Conservation (phyloP, 2,888 invertebrate genomes). For the Sinotaia quadrata region DNA sequence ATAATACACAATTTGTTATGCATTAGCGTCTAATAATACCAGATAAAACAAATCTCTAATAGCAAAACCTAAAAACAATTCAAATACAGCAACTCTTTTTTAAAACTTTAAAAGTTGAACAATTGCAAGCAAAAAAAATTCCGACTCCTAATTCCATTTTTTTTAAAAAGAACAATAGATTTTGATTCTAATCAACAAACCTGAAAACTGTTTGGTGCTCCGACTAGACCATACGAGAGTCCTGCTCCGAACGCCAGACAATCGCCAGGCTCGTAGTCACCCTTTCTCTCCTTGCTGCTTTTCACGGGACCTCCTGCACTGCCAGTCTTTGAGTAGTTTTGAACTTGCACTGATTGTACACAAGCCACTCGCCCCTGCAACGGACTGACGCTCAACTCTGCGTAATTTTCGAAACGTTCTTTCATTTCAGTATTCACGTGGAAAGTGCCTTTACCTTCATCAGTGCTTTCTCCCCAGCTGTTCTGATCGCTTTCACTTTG, state of each 20-base stretch:
- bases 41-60: too few relatives aligned
- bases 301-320: background rate
- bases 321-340: background rate
- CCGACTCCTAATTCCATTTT: too few relatives aligned
- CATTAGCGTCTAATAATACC: too few relatives aligned
- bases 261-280: background rate
- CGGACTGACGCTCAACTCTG: conserved; percentile 1
- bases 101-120: too few relatives aligned
- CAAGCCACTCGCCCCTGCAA: conserved; percentile 5
- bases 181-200: conserved; percentile 38
- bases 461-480: background rate
- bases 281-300: background rate
- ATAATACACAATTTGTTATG: too few relatives aligned
- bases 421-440: background rate
- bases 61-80: too few relatives aligned
- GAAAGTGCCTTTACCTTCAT: background rate
- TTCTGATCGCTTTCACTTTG: background rate
- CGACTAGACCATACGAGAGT: conserved; percentile 62
- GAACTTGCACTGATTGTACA: background rate
- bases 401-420: background rate
- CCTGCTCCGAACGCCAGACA: conserved; percentile 61
- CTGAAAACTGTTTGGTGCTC: conserved; percentile 66
- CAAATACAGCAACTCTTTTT: too few relatives aligned
- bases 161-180: background rate
- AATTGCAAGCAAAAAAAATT: too few relatives aligned